Conservation (phyloP, 2,113 vertebrate genomes). For the Carettochelys insculpta region DNA sequence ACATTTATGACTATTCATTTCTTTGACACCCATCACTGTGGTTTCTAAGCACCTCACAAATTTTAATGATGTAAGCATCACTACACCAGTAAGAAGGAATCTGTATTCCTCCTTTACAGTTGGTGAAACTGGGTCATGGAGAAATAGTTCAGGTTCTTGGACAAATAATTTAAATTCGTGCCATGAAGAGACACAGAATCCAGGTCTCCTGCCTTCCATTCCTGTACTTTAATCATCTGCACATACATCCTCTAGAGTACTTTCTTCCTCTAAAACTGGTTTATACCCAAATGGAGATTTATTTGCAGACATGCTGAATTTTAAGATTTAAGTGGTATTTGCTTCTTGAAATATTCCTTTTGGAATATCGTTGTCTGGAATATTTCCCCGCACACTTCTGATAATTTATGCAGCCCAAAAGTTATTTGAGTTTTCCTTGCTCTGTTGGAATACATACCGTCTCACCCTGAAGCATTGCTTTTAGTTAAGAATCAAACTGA, state of each 20-base stretch:
- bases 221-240: neutral
- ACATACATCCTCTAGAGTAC: fast-evolving
- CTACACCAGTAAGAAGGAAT: neutral
- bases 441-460: fast-evolving
- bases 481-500: neutral
- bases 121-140: neutral
- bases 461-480: neutral
- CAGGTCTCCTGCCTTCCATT: neutral
- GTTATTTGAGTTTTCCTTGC: neutral
- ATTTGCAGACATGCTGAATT: fast-evolving
- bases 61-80: neutral
- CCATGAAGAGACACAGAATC: neutral
- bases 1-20: fast-evolving
- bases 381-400: fast-evolving
- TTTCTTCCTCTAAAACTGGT: fast-evolving
- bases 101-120: neutral
- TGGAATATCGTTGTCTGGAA: neutral
- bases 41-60: neutral
- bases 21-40: neutral
- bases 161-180: neutral
- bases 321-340: neutral
- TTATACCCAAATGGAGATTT: fast-evolving
- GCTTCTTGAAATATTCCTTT: neutral
- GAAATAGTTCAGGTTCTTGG: neutral
- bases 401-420: neutral